A percentile compares a stretch with the other conserved stretches of the same genome.
Evolutionary conservation across 2,797 vertebrate species (phyloP).

Genomic region (Sebastes melanostomus): DNA sequence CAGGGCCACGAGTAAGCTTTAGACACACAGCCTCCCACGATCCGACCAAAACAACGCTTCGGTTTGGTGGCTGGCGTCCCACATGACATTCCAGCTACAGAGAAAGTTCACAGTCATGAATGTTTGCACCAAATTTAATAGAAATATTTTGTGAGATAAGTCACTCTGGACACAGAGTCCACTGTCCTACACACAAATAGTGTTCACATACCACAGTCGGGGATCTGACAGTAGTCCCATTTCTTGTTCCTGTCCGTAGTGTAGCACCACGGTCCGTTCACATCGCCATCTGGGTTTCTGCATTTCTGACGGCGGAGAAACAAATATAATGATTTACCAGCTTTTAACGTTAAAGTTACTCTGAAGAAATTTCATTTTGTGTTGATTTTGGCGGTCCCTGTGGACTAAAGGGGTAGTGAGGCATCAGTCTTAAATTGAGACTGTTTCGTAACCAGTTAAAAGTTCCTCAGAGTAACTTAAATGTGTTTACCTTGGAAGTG

Average conservation of each 20-base stretch:
- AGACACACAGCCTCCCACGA: conserved; percentile 93
- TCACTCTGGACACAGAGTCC: not conserved
- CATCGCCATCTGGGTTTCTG: conserved; percentile 92
- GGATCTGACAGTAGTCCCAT: conserved; percentile 93
- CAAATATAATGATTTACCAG: not conserved
- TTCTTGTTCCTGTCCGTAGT: conserved; percentile 85
- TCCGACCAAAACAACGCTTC: conserved; percentile 74
- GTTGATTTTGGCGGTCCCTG: not conserved
- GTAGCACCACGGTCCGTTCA: conserved; percentile 96
- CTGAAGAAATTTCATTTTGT: no score
- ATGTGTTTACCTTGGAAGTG: no score
- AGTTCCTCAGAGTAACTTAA: no score
- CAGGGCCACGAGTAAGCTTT: conserved; percentile 93
- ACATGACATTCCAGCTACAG: conserved; percentile 74
- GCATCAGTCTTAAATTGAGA: no score
- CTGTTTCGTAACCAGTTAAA: not conserved
- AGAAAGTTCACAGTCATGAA: not conserved
- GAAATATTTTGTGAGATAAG: not conserved
- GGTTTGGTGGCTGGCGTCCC: conserved; percentile 80
- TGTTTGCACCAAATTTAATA: not conserved
- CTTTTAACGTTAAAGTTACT: not conserved
- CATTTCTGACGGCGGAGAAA: conserved; percentile 83
- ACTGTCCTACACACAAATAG: not conserved
- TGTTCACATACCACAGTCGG: conserved; percentile 85
- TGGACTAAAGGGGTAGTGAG: not conserved